phyloP scores from a whole-genome alignment of 2,888 invertebrate species.

The Lithosia quadra region DNA sequence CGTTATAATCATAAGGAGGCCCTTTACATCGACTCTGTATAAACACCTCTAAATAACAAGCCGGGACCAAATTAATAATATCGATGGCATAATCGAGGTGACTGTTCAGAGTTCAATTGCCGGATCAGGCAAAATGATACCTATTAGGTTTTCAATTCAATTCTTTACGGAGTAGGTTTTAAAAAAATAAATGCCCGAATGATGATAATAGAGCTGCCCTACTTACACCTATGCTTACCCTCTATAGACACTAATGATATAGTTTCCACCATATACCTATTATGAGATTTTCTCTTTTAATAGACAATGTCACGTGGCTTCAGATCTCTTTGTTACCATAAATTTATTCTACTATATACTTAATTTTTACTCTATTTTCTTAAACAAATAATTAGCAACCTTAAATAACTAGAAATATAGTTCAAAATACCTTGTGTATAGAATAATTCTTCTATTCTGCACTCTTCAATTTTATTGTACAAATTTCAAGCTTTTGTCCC shows the following conservation, averaged over 20 bases:
- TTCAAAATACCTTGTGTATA: neutral
- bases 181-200: too few species aligned
- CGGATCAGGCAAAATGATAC: too few species aligned
- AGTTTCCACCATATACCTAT: neutral
- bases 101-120: too few species aligned
- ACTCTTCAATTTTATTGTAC: neutral
- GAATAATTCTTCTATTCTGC: neutral
- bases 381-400: neutral
- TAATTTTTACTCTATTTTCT: neutral
- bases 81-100: too few species aligned
- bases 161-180: too few species aligned
- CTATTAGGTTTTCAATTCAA: too few species aligned
- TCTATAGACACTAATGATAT: neutral
- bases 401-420: neutral
- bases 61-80: too few species aligned
- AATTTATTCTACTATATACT: neutral
- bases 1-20: too few species aligned
- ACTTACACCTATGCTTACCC: neutral
- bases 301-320: constrained; percentile 1
- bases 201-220: too few species aligned
- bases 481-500: neutral
- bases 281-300: constrained; percentile 4
- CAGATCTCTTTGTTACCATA: neutral
- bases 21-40: too few species aligned
- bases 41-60: too few species aligned